Base-by-base conservation (phyloP, 2,888 invertebrate genomes). In the Villa cingulata region DNA sequence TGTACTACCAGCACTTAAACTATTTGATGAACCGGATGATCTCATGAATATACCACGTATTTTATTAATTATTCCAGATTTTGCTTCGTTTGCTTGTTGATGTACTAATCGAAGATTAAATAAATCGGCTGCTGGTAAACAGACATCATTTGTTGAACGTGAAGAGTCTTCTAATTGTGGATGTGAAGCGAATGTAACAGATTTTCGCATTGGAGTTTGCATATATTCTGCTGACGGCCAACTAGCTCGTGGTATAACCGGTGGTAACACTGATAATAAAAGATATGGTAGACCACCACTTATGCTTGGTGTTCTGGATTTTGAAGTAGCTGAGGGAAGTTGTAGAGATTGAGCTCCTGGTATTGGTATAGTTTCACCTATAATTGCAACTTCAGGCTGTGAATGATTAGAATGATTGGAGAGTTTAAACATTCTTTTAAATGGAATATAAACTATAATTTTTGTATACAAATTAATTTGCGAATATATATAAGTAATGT, bases 201-300 rank as follows among this genome's bases (percentile, higher is more conserved):
- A 78, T 54, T 76, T 74, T 17, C 78, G 63, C 70, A 72, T 71
- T 0, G 76, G 74, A 45, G 68, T 60, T 49, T 75, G 71, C 64
- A 72, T 75, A 40, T 75, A 76, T 57, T 83, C 80, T 1, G 83
- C 78, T 14, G 83, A 82, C 0, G 84, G 84, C 84, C 83, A 84
- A 63, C 81, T 81, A 7, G 83, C 83, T 38, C 83, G 72, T 0
- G 83, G 83, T 46, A 83, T 83, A 44, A 83, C 82, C 2, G 83
- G 83, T 0, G 83, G 83, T 1, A 83, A 69, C 9, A 83, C 83
- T 17, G 83, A 83, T 3, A 84, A 74, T 29, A 83, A 66, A 10
- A 83, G 70, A 67, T 83, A 74, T 0, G 83, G 83, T 19, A 83
- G 68, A 17, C 82, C 82, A 15, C 82, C 81, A 27, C 77, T 76